These are phyloP conservation scores for Paratilapia polleni DNA, from an alignment of 2,113 vertebrate species.

Conservation along the genomic window DNA sequence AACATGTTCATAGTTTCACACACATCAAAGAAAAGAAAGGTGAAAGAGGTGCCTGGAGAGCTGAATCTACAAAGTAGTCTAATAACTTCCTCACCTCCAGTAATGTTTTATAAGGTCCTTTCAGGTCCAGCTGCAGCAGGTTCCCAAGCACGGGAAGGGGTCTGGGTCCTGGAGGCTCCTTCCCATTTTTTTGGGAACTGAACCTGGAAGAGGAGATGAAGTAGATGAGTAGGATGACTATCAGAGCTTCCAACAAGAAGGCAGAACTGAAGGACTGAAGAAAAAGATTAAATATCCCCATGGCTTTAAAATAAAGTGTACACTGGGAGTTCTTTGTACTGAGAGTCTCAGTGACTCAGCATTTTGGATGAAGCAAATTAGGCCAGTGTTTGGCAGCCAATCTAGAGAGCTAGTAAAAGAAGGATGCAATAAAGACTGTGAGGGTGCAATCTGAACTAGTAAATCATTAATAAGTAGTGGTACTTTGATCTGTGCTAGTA, in stretches of 20 bases:
- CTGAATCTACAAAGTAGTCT: neutral
- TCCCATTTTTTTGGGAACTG: neutral
- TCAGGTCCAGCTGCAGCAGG: slow-evolving; percentile 53
- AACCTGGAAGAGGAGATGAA: neutral
- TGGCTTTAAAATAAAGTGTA: neutral
- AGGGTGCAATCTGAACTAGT: no score
- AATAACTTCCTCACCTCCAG: slow-evolving; percentile 16
- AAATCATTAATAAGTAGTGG: no score
- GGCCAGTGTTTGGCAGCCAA: no score
- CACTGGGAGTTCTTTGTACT: no score
- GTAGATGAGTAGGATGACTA: slow-evolving; percentile 18
- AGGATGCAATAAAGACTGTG: no score
- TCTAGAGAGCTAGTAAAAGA: no score
- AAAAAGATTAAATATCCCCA: neutral
- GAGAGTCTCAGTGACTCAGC: neutral
- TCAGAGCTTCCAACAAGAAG: slow-evolving; percentile 7
- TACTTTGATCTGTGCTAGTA: no score
- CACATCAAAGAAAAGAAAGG: neutral
- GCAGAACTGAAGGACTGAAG: neutral
- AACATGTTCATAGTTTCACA: neutral
- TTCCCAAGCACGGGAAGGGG: slow-evolving; percentile 53
- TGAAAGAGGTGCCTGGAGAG: neutral
- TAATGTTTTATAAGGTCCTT: neutral
- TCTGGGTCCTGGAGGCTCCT: slow-evolving; percentile 51
- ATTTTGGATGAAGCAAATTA: no score